Evolutionary conservation across 2,797 vertebrate species (phyloP).

Genomic region (Emys orbicularis): DNA sequence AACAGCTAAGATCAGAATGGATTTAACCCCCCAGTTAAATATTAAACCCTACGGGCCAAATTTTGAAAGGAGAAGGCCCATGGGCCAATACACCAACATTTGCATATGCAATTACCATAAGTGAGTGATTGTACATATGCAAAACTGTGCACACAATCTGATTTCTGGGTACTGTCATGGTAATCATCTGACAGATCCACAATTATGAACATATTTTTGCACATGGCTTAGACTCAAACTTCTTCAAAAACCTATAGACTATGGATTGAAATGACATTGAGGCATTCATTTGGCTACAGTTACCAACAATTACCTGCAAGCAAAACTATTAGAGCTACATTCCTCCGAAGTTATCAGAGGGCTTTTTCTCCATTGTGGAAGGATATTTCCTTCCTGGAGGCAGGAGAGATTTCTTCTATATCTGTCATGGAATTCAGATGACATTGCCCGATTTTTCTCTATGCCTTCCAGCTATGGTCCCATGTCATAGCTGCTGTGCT

Average conservation of each 20-base stretch:
- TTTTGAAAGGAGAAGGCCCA: not conserved
- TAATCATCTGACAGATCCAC: not conserved
- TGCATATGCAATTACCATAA: not conserved
- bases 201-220: fast-evolving
- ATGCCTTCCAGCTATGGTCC: not conserved
- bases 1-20: fast-evolving
- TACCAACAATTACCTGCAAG: not conserved
- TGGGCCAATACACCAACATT: not conserved
- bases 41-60: not conserved
- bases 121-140: not conserved
- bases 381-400: not conserved
- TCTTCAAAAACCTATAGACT: not conserved
- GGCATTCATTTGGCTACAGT: not conserved
- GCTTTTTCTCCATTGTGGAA: not conserved
- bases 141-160: not conserved
- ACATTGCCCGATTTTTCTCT: not conserved
- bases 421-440: not conserved
- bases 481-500: not conserved
- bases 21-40: not conserved
- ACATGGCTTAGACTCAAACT: fast-evolving
- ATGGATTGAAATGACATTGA: not conserved
- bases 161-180: not conserved
- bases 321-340: not conserved
- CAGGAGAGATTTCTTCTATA: not conserved
- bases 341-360: not conserved